A percentile compares a stretch with the other conserved stretches of the same genome.
Evolutionary conservation across 2,888 invertebrate genomes (phyloP).

Genomic region (Gymnocheta viridis): DNA sequence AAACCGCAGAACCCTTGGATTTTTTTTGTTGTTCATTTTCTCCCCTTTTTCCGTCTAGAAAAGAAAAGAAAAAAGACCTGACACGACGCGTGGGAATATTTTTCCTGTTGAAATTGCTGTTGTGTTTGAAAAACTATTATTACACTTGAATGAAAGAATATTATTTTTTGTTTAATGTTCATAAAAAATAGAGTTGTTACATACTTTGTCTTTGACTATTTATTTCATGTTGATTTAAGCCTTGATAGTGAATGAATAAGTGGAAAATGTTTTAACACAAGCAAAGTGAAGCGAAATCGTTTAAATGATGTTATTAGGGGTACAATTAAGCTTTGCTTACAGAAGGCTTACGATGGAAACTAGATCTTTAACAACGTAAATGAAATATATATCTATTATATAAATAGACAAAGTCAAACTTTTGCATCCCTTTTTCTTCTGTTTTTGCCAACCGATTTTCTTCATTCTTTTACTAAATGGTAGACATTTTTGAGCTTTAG

Average conservation of each 20-base stretch:
- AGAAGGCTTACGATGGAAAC: too few relatives aligned
- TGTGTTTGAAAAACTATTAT: constrained; percentile 47
- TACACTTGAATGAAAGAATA: constrained; percentile 5
- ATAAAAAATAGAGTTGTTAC: constrained; percentile 18
- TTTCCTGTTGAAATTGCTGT: neutral
- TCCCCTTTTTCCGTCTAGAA: neutral
- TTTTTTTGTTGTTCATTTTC: constrained; percentile 1
- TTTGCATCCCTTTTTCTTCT: too few relatives aligned
- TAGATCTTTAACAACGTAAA: too few relatives aligned
- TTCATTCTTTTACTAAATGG: too few relatives aligned
- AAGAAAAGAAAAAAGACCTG: neutral
- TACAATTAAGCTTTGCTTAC: too few relatives aligned
- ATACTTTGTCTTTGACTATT: neutral
- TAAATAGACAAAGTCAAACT: too few relatives aligned
- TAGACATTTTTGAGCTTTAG: too few relatives aligned
- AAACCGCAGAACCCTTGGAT: constrained; percentile 12
- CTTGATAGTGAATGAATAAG: constrained; percentile 16
- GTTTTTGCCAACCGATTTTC: too few relatives aligned
- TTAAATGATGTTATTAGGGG: neutral
- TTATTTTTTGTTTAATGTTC: neutral
- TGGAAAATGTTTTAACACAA: neutral
- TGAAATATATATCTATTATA: too few relatives aligned
- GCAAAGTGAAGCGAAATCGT: neutral
- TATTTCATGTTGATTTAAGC: constrained; percentile 24
- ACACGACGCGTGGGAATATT: constrained; percentile 56